Evolutionary conservation across 1,140 invertebrate species (phyloP).

Genomic region (Drosophila lini): DNA sequence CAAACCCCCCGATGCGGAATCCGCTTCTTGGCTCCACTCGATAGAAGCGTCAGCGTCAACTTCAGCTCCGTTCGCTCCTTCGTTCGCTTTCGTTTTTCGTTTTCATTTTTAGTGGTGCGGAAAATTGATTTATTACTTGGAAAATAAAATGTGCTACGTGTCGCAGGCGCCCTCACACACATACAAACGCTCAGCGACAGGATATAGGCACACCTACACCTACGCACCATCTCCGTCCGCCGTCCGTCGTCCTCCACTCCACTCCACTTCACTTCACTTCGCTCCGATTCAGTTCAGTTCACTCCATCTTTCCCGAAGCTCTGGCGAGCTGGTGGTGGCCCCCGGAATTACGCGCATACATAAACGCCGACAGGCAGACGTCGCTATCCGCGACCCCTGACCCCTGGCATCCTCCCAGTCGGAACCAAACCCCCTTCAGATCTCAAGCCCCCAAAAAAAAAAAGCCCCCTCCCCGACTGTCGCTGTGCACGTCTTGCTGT

Average conservation of each 20-base stretch:
- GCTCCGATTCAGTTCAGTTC: constrained; percentile 47
- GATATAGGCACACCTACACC: constrained; percentile 52
- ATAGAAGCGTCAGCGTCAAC: constrained; percentile 74
- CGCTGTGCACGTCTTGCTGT: constrained; percentile 68
- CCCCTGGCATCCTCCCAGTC: constrained; percentile 5
- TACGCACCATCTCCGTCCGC: constrained; percentile 22
- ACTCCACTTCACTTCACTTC: constrained; percentile 21
- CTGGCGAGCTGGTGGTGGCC: constrained; percentile 21
- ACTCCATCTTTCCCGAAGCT: constrained; percentile 45
- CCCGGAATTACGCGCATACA: constrained; percentile 73
- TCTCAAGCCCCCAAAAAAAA: not conserved
- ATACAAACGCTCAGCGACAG: constrained; percentile 13
- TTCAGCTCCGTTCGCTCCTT: constrained; percentile 43
- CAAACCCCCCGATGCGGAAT: constrained; percentile 14
- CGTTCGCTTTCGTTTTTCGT: constrained; percentile 70
- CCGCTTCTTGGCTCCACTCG: constrained; percentile 62
- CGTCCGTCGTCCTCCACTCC: not conserved
- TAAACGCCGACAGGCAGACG: constrained; percentile 76
- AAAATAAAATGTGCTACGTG: constrained; percentile 83
- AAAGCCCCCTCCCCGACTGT: constrained; percentile 13
- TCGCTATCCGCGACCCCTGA: constrained; percentile 38
- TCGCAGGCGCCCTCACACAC: constrained; percentile 66
- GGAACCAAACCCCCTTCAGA: not conserved
- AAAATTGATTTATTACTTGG: constrained; percentile 84
- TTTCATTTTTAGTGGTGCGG: constrained; percentile 84